Evolutionary conservation across 1,140 invertebrate genomes (phyloP).

Genomic region (Whitmania pigra): DNA sequence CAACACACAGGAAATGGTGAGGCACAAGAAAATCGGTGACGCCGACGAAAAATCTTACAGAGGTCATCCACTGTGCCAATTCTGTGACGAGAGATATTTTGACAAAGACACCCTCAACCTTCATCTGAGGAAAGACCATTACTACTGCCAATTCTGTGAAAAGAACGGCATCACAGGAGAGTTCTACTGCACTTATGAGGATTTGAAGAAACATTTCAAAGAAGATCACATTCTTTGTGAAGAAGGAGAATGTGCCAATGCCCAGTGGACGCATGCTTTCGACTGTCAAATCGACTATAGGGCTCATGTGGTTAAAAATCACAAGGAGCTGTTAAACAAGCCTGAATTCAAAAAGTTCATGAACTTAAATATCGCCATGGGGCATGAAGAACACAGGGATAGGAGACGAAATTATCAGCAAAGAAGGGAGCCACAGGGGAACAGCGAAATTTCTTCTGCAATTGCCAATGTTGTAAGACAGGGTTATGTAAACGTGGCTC

Average conservation of each 20-base stretch:
- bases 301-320: conserved; percentile 74
- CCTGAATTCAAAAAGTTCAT: conserved; percentile 49
- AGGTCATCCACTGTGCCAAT: conserved; percentile 84
- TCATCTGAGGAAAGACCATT: conserved; percentile 79
- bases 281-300: conserved; percentile 79
- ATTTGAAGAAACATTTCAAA: conserved; percentile 68
- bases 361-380: conserved; percentile 44
- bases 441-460: background rate
- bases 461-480: background rate
- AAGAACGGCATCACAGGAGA: conserved; percentile 67
- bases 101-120: conserved; percentile 79
- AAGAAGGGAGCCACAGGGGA: background rate
- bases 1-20: conserved; percentile 58
- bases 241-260: conserved; percentile 68
- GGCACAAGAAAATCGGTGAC: conserved; percentile 73
- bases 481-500: background rate
- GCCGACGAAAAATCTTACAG: conserved; percentile 76
- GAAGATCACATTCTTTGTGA: conserved; percentile 80
- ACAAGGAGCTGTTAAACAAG: conserved; percentile 55
- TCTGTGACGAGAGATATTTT: conserved; percentile 75
- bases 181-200: conserved; percentile 54
- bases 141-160: conserved; percentile 90
- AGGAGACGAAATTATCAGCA: background rate
- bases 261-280: conserved; percentile 78
- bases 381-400: too few relatives aligned